Evolutionary conservation across 2,113 vertebrate species (phyloP), one percentile per base, ranked within the genome.

Genomic region (Hippoglossus stenolepis): DNA sequence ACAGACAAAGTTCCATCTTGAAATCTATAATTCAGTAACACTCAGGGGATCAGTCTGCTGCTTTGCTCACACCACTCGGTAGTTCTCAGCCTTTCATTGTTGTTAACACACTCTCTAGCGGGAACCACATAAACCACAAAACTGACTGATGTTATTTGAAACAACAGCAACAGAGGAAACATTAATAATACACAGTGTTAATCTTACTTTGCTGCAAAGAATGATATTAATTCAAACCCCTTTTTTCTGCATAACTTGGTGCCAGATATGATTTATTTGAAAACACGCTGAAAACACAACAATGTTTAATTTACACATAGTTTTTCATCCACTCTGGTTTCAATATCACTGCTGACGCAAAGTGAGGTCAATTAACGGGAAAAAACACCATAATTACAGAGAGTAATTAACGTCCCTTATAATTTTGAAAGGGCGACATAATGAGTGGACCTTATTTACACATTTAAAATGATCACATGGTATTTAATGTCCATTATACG

Each of bases 171-270:
- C 26, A 47, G 15, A 61, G 23, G 47, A 35, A 61, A 35, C 56
- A 64, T 71, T 26, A 75, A 75, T 70, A 60, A 65, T 24, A 64
- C 20, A 67, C 65, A 38, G 4, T 56, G 61, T 53, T 61, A 18
- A 40, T 66, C 47, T 47, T 18, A 38, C 67, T 56, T 14, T 20
- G 12, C 61, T 47, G 5, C 15, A 43, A 24, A 38, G 17, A 38
- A 62, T 31, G 6, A 31, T 7, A 31, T 61, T 61, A 17, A 68
- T 24, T 47, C 17, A 67, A 62, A 35, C 54, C 14, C 14, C 12
- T 13, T 12, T 40, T 47, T 49, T 49, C 58, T 49, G 58, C 20
- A 56, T 20, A 47, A n/a, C 2, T 58, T 12, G 20, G 18, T 68
- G 15, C 47, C n/a, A 54, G 40, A 43, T 43, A 3, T 43, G 38